phyloP scores from a whole-genome alignment of 2,888 invertebrate species.

The Corbicula japonica region DNA sequence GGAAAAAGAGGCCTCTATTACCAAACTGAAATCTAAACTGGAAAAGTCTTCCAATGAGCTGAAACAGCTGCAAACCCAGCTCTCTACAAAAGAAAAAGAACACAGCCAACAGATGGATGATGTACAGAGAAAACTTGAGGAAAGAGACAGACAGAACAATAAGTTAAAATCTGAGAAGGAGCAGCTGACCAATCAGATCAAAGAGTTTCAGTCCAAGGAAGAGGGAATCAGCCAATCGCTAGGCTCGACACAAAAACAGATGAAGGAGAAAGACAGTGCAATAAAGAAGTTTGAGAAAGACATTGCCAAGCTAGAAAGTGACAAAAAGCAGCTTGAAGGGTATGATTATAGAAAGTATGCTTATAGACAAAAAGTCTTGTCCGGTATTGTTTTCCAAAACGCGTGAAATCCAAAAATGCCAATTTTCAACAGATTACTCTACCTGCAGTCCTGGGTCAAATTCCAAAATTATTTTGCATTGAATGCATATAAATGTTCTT shows the following conservation, averaged over 20 bases:
- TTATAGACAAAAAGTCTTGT: too few relatives aligned
- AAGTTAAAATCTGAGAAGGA: conserved; percentile 64
- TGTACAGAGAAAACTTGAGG: conserved; percentile 62
- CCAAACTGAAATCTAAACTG: conserved; percentile 60
- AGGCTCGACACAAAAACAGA: conserved; percentile 55
- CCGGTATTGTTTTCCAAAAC: too few relatives aligned
- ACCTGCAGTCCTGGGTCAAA: too few relatives aligned
- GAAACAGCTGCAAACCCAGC: conserved; percentile 50
- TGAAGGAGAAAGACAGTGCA: conserved; percentile 56
- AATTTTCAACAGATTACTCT: too few relatives aligned
- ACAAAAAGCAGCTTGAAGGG: conserved; percentile 57
- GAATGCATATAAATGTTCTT: too few relatives aligned
- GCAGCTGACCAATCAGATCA: conserved; percentile 46
- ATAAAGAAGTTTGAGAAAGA: conserved; percentile 52
- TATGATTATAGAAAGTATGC: too few relatives aligned
- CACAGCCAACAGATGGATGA: conserved; percentile 63
- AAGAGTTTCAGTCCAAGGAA: conserved; percentile 58
- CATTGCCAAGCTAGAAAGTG: conserved; percentile 40
- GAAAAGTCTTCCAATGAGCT: conserved; percentile 61
- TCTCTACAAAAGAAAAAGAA: conserved; percentile 56
- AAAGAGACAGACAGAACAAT: conserved; percentile 61
- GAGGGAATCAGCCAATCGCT: conserved; percentile 54
- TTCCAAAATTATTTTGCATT: too few relatives aligned
- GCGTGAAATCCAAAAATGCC: too few relatives aligned
- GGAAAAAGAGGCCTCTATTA: conserved; percentile 58